Base-by-base conservation (phyloP, 2,888 invertebrate species). In the Clanis bilineata region DNA sequence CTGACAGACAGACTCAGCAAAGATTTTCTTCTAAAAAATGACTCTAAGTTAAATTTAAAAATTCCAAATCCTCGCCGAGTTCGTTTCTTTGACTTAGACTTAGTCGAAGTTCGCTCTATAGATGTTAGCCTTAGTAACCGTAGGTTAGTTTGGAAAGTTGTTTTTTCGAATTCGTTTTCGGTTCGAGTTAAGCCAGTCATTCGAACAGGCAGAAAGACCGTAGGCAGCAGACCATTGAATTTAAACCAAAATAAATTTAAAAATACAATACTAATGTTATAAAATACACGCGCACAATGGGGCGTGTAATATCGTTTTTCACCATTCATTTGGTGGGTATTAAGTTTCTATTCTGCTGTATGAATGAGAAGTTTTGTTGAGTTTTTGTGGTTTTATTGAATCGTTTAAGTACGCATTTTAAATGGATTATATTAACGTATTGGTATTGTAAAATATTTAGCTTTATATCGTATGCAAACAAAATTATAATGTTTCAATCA, bases 181-280 rank as follows among this genome's bases (percentile, higher is more conserved):
- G n/a, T n/a, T n/a, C n/a, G n/a, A n/a, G n/a, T n/a, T n/a, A n/a
- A n/a, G 25, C 25, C 3, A 4, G 25, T 25, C 25, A 4, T 25
- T 25, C 3, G 36, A 36, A 36, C 9, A 36, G 12, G 12, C 36
- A 12, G 12, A 9, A 9, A 15, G 47, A 2, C 32, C 9, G 15
- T 7, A 51, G 51, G 28, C 18, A 47, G n/a, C n/a, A 47, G 47
- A 47, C 15, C 47, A 51, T 51, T 51, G 51, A 51, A 51, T 51
- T 28, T 18, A 51, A 51, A 51, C 18, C 51, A 51, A 51, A 51
- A 51, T 51, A 51, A 32, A 51, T 51, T 51, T 51, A 51, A 32
- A 51, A 51, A 51, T 32, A 51, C 51, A 51, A 51, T 51, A 51
- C 51, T 51, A 32, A 51, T 51, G 51, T 51, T 51, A 51, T 51